Percentiles rank a stretch among this genome's conserved stretches.
phyloP scores from a whole-genome alignment of 2,888 invertebrate species.

The Drosophila kanekoi region DNA sequence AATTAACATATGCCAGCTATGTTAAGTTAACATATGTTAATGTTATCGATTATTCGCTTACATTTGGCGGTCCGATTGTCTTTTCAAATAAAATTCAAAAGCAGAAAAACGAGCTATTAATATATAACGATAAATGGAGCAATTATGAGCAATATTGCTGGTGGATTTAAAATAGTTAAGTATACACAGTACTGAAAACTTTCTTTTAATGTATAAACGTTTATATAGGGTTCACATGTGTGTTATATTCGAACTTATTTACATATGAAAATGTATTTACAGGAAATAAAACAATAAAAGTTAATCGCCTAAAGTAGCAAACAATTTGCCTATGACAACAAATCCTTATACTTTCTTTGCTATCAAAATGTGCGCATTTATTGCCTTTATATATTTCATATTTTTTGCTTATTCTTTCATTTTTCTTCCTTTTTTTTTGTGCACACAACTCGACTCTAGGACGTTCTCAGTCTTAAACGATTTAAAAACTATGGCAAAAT shows the following conservation, averaged over 20 bases:
- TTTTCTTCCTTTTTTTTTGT: constrained; percentile 48
- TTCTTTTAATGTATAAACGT: constrained; percentile 62
- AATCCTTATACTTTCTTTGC: constrained; percentile 41
- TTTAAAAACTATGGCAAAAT: constrained; percentile 84
- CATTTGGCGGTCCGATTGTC: not conserved
- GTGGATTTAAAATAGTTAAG: constrained; percentile 2
- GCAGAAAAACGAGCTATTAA: too few relatives aligned
- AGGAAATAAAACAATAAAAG: constrained; percentile 63
- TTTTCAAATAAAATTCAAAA: too few relatives aligned
- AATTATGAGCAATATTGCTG: too few relatives aligned
- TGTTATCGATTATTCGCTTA: not conserved
- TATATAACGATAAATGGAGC: too few relatives aligned
- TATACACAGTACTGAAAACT: constrained; percentile 3
- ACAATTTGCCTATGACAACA: constrained; percentile 71
- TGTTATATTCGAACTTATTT: constrained; percentile 69
- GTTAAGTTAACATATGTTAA: constrained; percentile 9
- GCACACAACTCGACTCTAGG: constrained; percentile 78
- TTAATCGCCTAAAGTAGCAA: constrained; percentile 72
- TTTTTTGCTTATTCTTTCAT: constrained; percentile 34
- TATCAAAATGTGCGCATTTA: constrained; percentile 42
- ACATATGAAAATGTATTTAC: constrained; percentile 77
- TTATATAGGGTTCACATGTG: constrained; percentile 53
- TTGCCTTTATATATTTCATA: constrained; percentile 15
- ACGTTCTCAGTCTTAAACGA: constrained; percentile 85
- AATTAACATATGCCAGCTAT: constrained; percentile 12